Evolutionary conservation across 2,888 invertebrate species (phyloP).

Genomic region (Trachelus stipa): DNA sequence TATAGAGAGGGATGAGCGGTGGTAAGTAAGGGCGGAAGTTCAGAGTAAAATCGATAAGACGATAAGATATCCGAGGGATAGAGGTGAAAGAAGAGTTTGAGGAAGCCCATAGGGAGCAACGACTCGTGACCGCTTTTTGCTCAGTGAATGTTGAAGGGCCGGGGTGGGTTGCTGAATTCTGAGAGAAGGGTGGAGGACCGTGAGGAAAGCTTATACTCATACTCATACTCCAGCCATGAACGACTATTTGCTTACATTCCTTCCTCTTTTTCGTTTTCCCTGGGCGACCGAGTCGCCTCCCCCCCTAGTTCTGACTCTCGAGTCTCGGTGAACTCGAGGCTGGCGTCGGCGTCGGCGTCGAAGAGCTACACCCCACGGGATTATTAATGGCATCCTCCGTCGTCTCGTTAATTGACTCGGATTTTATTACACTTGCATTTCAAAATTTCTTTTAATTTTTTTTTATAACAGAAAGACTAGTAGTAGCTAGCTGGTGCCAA

Average conservation of each 20-base stretch:
- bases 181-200: constrained; percentile 24
- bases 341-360: constrained; percentile 20
- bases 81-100: constrained; percentile 29
- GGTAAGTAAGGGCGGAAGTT: constrained; percentile 8
- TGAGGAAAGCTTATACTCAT: constrained; percentile 27
- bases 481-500: constrained; percentile 36
- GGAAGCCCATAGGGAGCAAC: constrained; percentile 47
- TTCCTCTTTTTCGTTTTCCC: constrained; percentile 31
- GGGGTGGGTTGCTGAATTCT: not conserved
- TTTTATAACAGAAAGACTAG: constrained; percentile 37
- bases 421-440: constrained; percentile 55
- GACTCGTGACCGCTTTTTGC: constrained; percentile 55
- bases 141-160: constrained; percentile 34
- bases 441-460: constrained; percentile 14
- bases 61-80: constrained; percentile 7
- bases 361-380: constrained; percentile 36
- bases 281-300: constrained; percentile 7
- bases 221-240: constrained; percentile 38
- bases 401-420: constrained; percentile 59
- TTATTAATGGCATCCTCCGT: constrained; percentile 56
- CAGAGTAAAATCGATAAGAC: constrained; percentile 4
- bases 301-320: constrained; percentile 12
- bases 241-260: constrained; percentile 53
- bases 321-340: constrained; percentile 18
- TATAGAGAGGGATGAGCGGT: not conserved